Evolutionary conservation across 2,888 invertebrate genomes (phyloP), one percentile per base, ranked within the genome.

Genomic region (Leptopilina drosophilae): DNA sequence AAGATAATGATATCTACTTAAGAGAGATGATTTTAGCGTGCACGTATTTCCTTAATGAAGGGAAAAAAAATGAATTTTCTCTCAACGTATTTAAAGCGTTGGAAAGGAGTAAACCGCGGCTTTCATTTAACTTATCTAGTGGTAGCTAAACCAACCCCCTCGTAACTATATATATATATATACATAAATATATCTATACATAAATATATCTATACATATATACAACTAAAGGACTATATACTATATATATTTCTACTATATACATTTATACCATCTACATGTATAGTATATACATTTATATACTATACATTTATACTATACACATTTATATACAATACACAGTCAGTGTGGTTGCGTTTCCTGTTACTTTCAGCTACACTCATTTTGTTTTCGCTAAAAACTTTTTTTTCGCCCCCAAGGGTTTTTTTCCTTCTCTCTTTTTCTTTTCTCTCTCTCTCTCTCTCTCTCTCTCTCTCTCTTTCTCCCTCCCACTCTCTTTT

Each of bases 21-120:
- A 67, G 15, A 15, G 9, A 46, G 46, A 8, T n/a, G 67, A 20
- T 67, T 46, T 67, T 67, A 67, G n/a, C 20, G 26, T 65, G 64
- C 14, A 56, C 64, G 81, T 86, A 88, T 88, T 87, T 87, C 85
- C 85, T 88, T 88, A 89, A 89, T 88, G 85, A 87, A 87, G 84
- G 83, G n/a, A n/a, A 85, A 86, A 86, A 33, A 87, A 89, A 89
- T 87, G 87, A 87, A 87, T 87, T 88, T 88, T 87, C 85, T 84
- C 84, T 80, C 82, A 86, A 84, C 87, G 85, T 87, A 88, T 88
- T 89, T 86, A 85, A 87, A 84, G 42, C 85, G 86, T 86, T 87
- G 88, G 85, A 8, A 84, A 83, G 83, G 86, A 69, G 84, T 86
- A 86, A 49, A 86, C 85, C 84, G 83, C 84, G 86, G 86, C 83